Evolutionary conservation across 2,888 invertebrate genomes (phyloP).

Genomic region (Itoplectis maculator): DNA sequence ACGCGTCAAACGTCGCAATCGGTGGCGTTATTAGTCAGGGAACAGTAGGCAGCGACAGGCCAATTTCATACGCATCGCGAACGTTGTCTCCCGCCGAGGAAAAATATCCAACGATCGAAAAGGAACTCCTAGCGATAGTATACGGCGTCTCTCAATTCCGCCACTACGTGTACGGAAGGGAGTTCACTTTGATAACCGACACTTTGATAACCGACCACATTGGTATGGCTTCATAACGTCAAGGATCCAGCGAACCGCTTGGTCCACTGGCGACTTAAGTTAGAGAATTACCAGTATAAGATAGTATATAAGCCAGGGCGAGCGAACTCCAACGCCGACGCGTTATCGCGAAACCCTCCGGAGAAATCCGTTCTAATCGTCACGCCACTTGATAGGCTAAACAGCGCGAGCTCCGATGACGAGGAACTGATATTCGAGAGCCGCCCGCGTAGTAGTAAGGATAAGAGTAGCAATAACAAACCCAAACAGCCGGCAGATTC

Average conservation of each 20-base stretch:
- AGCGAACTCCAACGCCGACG: conserved; percentile 58
- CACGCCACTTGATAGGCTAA: background rate
- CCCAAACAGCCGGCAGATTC: no score
- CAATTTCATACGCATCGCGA: conserved; percentile 56
- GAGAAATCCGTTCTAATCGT: background rate
- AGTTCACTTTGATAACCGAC: no score
- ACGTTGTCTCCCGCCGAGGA: conserved; percentile 46
- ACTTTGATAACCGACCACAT: conserved; percentile 65
- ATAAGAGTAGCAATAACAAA: no score
- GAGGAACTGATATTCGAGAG: no score
- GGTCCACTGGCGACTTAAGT: conserved; percentile 48
- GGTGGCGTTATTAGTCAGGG: conserved; percentile 54
- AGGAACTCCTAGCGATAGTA: conserved; percentile 57
- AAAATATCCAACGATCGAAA: conserved; percentile 58
- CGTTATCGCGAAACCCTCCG: conserved; percentile 59
- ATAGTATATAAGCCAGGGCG: conserved; percentile 60
- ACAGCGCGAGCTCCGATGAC: background rate
- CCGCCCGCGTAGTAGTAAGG: no score
- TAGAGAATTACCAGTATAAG: conserved; percentile 59
- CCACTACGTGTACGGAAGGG: conserved; percentile 52
- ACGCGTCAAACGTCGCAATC: conserved; percentile 53
- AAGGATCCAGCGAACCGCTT: conserved; percentile 56
- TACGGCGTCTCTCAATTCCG: conserved; percentile 48
- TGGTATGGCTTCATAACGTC: conserved; percentile 48
- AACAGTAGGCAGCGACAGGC: conserved; percentile 46